Conservation (phyloP, 2,113 vertebrate species). For the Thermophis baileyi region DNA sequence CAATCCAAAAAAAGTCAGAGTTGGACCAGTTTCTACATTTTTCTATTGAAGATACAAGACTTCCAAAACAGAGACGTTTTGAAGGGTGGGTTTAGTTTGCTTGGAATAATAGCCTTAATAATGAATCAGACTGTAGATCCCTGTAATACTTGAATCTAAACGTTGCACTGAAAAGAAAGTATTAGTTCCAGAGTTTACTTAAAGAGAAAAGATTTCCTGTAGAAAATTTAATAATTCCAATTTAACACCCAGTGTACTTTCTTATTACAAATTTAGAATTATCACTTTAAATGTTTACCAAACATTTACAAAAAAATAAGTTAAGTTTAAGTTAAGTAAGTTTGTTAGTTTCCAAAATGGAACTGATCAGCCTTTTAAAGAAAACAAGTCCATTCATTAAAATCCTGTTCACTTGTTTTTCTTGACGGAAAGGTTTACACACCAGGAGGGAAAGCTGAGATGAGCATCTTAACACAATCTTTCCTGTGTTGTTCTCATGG, state of each 20-base stretch:
- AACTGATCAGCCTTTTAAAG: not conserved
- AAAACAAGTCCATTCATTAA: not conserved
- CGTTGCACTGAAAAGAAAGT: not conserved
- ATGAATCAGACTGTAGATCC: not conserved
- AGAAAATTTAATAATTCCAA: not conserved
- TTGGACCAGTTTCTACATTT: conserved; percentile 34
- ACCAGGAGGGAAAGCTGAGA: not conserved
- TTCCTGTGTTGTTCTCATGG: not conserved
- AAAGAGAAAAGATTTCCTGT: not conserved
- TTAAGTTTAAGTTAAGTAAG: not conserved
- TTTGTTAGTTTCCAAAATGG: not conserved
- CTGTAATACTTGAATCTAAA: not conserved
- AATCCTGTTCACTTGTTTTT: not conserved
- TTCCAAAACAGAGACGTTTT: conserved; percentile 19
- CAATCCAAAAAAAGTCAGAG: conserved; percentile 28
- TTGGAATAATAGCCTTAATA: not conserved
- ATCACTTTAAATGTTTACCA: not conserved
- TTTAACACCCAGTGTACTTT: not conserved
- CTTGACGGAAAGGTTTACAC: not conserved
- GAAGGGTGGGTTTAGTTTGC: conserved; percentile 12
- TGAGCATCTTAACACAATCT: not conserved
- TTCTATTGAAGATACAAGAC: conserved; percentile 37
- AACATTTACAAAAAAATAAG: not conserved
- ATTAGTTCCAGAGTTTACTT: not conserved
- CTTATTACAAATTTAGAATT: not conserved